phyloP scores from a whole-genome alignment of 1,140 invertebrate species.

The Luehdorfia chinensis region DNA sequence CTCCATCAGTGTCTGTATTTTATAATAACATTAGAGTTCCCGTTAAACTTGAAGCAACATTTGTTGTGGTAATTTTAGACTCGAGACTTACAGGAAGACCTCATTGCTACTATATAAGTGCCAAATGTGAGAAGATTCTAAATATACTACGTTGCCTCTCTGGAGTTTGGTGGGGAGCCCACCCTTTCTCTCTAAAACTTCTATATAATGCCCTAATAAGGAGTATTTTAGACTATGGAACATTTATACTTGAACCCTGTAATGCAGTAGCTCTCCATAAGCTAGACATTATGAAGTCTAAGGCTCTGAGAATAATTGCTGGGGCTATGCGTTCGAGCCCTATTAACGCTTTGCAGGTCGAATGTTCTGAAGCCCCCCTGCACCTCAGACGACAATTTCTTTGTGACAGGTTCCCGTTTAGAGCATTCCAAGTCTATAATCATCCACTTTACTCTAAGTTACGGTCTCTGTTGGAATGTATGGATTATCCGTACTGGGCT shows the following conservation, averaged over 20 bases:
- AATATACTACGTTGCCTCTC: conserved; percentile 23
- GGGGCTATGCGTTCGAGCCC: conserved; percentile 28
- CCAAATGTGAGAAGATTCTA: conserved; percentile 26
- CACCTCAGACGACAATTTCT: conserved; percentile 14
- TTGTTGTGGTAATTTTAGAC: conserved; percentile 18
- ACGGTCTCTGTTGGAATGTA: no score
- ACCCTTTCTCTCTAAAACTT: conserved; percentile 25
- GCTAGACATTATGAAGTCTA: conserved; percentile 21
- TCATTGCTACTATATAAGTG: conserved; percentile 10
- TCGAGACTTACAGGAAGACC: conserved; percentile 7
- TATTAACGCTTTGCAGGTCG: conserved; percentile 25
- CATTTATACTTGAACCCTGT: conserved; percentile 16
- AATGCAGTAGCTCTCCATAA: conserved; percentile 14
- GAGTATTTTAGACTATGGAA: conserved; percentile 30
- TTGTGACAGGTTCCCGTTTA: conserved; percentile 11
- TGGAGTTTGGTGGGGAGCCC: conserved; percentile 28
- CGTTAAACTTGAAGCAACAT: neutral
- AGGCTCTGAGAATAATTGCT: conserved; percentile 18
- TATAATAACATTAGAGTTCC: neutral
- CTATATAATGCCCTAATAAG: conserved; percentile 32
- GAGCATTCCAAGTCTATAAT: neutral
- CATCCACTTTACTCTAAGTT: no score
- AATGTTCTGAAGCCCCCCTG: conserved; percentile 22
- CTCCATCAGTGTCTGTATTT: neutral
- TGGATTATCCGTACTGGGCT: no score